Evolutionary conservation across 2,888 invertebrate species (phyloP), one percentile per base, ranked within the genome.

Genomic region (Erebia palarica): DNA sequence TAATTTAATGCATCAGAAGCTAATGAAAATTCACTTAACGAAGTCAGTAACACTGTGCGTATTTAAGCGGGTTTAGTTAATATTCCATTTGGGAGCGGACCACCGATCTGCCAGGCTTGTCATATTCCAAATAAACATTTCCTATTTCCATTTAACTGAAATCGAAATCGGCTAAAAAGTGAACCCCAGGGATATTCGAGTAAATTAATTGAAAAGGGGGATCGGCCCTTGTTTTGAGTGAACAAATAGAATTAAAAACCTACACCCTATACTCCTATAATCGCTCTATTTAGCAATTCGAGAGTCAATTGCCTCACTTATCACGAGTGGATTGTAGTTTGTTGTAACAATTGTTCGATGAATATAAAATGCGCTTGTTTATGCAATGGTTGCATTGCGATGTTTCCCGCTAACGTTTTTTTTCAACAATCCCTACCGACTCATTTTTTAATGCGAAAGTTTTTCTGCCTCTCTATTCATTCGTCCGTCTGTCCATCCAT

Each of bases 201-300:
- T 86, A 84, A 86, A 89, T 88, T 88, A 90, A 89, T 88, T 86
- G 88, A 86, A 89, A 86, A 84, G 86, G 88, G 89, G 86, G 75
- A 70, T 79, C 77, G 78, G 82, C 88, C 90, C 88, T 87, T 88
- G 89, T 89, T 90, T 90, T 86, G 87, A 84, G 84, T 86, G 87
- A 79, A 82, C 88, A 91, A 91, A 91, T 86, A 90, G 87, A 88
- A 89, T 91, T 90, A 88, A 89, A 88, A 84, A 81, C 78, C 77
- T 82, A 82, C 85, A 79, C 87, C 84, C 78, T 77, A 81, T 80
- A 80, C 81, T 81, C 80, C 78, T 82, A 86, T 87, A 88, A 86
- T 83, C 85, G 88, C 82, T 86, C 88, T 85, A 87, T 90, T 90
- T 85, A 83, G 81, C 86, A 82, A 81, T 81, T 78, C 73, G 73